Base-by-base conservation (phyloP, 2,797 vertebrate species). In the Falco biarmicus region DNA sequence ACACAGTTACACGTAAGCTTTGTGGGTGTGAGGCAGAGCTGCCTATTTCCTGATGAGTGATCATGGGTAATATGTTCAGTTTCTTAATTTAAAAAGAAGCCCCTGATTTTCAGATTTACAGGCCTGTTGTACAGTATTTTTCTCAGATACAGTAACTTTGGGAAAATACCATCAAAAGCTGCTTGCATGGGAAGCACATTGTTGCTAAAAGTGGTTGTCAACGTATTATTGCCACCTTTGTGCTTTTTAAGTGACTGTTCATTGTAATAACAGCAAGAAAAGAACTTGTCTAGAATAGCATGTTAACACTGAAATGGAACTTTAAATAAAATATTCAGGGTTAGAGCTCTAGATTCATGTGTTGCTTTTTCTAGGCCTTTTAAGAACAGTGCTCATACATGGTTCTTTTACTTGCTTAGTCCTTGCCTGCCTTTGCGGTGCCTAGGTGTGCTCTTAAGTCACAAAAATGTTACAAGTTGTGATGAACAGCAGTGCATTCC, bases 11-110 rank as follows among this genome's bases (percentile, higher is more conserved):
- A 12, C 50, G 22, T 54, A 2, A 31, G 8, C 5, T 56, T 22
- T 39, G 39, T 28, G 51, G 14, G 19, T 10, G 48, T 24, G 82
- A 53, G 48, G 60, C 29, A 37, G 48, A 78, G 82, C 59, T 59
- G 59, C 34, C 12, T 34, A 0, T 47, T 61, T 39, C 19, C 63
- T 54, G 17, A 11, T 68, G 25, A 50, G 22, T 28, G 47, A 15
- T 31, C 1, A 0, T n/a, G 17, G 41, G 13, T 65, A 9, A 39
- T 28, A 4, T 2, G 2, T 37, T 89, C 29, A 25, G 4, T 3
- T 76, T 65, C 83, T 71, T 5, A 24, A 28, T 34, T 56, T 2
- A 0, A 16, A 37, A 39, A 39, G 21, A 75, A 24, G 0, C 1
- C 8, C 10, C 11, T 28, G 9, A 4, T 64, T 78, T 54, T 79